Conservation (phyloP, 2,113 vertebrate genomes). For the Sturnira hondurensis region DNA sequence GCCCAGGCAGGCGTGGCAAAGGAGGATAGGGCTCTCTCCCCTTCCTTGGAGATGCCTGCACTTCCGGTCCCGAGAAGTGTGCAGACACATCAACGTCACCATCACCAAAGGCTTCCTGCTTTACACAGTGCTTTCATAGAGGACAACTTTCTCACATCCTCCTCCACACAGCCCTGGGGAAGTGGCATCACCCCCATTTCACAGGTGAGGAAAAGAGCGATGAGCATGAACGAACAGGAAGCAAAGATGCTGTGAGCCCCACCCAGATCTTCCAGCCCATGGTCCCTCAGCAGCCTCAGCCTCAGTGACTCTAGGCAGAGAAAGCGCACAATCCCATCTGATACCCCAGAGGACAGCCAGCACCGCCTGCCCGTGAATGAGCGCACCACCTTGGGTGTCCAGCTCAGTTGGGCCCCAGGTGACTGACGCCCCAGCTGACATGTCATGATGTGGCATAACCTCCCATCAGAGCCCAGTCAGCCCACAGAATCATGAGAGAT, state of each 20-base stretch:
- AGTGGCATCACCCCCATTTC: not conserved
- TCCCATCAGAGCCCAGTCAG: not conserved
- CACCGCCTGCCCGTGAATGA: not conserved
- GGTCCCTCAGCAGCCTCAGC: not conserved
- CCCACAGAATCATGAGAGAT: not conserved
- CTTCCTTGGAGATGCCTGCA: not conserved
- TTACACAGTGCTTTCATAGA: not conserved
- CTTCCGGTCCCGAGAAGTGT: not conserved
- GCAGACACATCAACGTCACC: not conserved
- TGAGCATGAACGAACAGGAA: not conserved
- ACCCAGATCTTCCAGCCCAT: not conserved
- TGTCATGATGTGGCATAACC: not conserved
- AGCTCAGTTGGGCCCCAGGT: not conserved
- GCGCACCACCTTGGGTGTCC: fast-evolving
- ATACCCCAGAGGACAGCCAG: not conserved
- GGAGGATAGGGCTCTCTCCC: not conserved
- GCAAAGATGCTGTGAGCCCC: not conserved
- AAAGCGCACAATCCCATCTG: not conserved
- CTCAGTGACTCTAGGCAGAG: not conserved
- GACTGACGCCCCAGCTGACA: not conserved
- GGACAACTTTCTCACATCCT: too few relatives aligned
- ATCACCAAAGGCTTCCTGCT: not conserved
- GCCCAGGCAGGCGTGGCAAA: not conserved
- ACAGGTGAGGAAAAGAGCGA: not conserved
- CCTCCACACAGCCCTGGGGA: not conserved